Base-by-base conservation (phyloP, 2,797 vertebrate genomes). In the Cyprinella venusta region DNA sequence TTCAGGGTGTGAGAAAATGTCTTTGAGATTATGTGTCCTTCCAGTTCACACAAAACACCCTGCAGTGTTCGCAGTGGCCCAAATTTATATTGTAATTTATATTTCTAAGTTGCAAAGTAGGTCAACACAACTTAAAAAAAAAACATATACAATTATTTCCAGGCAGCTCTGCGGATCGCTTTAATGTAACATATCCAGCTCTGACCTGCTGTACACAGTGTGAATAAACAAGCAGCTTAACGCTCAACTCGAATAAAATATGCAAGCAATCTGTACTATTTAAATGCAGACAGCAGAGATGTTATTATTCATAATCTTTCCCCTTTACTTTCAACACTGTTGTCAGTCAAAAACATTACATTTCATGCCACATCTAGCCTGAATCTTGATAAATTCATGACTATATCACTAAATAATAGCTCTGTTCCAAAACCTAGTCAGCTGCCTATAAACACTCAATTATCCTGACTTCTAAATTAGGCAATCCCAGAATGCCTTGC, bases 131-230 rank as follows among this genome's bases (percentile, higher is more conserved):
- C 74, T 79, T 72, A 77, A 86, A 82, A 80, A 82, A n/a, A 21
- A 79, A 70, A 80, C 59, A 69, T 81, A 85, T 74, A 86, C 81
- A 87, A 71, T 89, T 84, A 90, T 84, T 83, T 48, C 81, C 74
- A 79, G 83, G 85, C 85, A 81, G 85, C 83, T 88, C 71, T 69
- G 64, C 67, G 36, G 76, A 50, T 76, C 36, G 19, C 82, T 80
- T 79, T 83, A 85, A 87, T 88, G 80, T 77, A 67, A 82, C 63
- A 65, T 38, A 80, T 82, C 61, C 83, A 68, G 83, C 87, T 86
- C 78, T 68, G 83, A 78, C 79, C 75, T 79, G 3, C 82, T 26
- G 50, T 56, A 42, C 54, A 40, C 81, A 81, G 82, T 75, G 42
- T 67, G 82, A 86, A 87, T 89, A 82, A 76, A 76, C 75, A 82